These are phyloP conservation scores for Solenopsis invicta DNA, from an alignment of 1,140 invertebrate species.

Conservation along the genomic window DNA sequence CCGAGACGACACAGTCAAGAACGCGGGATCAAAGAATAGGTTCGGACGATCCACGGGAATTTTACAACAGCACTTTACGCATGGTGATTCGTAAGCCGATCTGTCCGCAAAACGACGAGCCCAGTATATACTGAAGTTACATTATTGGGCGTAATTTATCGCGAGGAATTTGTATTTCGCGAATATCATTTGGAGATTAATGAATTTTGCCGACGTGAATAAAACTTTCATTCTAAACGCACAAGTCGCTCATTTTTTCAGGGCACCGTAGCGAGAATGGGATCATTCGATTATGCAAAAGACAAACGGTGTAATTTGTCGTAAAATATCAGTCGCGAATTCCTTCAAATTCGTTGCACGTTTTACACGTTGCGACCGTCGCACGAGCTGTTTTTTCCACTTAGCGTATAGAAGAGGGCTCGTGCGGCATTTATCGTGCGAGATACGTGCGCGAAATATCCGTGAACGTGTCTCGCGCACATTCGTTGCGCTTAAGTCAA, in stretches of 20 bases:
- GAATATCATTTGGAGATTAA: background rate
- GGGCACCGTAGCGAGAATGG: background rate
- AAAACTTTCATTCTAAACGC: background rate
- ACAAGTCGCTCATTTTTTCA: background rate
- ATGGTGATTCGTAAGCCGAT: slow-evolving; percentile 76
- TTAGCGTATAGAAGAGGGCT: slow-evolving; percentile 8
- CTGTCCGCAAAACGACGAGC: slow-evolving; percentile 77
- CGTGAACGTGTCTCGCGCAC: background rate
- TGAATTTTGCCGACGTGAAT: slow-evolving; percentile 7
- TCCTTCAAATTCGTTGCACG: slow-evolving; percentile 36
- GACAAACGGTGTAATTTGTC: slow-evolving; percentile 2
- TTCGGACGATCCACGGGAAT: slow-evolving; percentile 64
- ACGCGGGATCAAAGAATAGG: slow-evolving; percentile 65
- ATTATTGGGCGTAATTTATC: slow-evolving; percentile 1
- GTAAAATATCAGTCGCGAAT: slow-evolving; percentile 10
- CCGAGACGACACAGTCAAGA: slow-evolving; percentile 41
- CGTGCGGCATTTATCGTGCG: background rate
- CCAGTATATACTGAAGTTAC: slow-evolving; percentile 79
- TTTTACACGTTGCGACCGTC: slow-evolving; percentile 10
- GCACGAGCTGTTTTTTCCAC: slow-evolving; percentile 29
- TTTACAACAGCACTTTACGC: slow-evolving; percentile 64
- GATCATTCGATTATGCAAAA: slow-evolving; percentile 45
- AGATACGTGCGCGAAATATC: slow-evolving; percentile 37
- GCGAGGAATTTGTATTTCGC: background rate
- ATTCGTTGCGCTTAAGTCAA: slow-evolving; percentile 1